phyloP scores from a whole-genome alignment of 37 sponge, comb jelly and placozoan species.

The Chondrilla cf. caribensis region DNA sequence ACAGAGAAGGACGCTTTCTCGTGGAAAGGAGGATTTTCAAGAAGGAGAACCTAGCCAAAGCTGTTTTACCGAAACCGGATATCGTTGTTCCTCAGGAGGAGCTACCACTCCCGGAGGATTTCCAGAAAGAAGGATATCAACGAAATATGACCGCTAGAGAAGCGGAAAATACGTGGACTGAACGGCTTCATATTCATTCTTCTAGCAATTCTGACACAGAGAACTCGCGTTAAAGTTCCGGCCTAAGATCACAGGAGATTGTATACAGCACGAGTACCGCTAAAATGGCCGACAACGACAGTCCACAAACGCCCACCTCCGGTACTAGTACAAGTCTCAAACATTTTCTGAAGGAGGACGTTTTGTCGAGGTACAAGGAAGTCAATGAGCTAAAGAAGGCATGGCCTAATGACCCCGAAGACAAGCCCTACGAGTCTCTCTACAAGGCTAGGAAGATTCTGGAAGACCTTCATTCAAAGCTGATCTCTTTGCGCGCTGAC shows the following conservation, averaged over 20 bases:
- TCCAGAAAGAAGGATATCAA: conserved; percentile 53
- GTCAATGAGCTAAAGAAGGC: neutral
- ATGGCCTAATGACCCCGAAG: conserved; percentile 52
- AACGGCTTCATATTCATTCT: conserved; percentile 39
- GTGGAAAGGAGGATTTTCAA: conserved; percentile 63
- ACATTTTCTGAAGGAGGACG: neutral
- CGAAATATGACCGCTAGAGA: conserved; percentile 48
- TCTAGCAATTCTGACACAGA: neutral
- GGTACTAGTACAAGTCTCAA: neutral
- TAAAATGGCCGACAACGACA: neutral
- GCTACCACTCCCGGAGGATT: conserved; percentile 71
- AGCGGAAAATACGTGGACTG: conserved; percentile 63
- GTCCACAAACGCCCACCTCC: neutral
- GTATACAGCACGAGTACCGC: no score
- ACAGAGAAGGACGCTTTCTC: conserved; percentile 37
- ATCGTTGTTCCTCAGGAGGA: conserved; percentile 58
- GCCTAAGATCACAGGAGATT: no score
- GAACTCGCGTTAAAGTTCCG: neutral
- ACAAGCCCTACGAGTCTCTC: conserved; percentile 61
- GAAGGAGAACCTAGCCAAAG: conserved; percentile 26
- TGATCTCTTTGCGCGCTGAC: conserved; percentile 17
- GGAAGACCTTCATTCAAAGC: conserved; percentile 14
- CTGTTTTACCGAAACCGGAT: conserved; percentile 6
- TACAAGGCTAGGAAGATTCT: conserved; percentile 51
- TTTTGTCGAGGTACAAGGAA: neutral